phyloP scores from a whole-genome alignment of 2,888 invertebrate genomes.

The Morpho helenor region DNA sequence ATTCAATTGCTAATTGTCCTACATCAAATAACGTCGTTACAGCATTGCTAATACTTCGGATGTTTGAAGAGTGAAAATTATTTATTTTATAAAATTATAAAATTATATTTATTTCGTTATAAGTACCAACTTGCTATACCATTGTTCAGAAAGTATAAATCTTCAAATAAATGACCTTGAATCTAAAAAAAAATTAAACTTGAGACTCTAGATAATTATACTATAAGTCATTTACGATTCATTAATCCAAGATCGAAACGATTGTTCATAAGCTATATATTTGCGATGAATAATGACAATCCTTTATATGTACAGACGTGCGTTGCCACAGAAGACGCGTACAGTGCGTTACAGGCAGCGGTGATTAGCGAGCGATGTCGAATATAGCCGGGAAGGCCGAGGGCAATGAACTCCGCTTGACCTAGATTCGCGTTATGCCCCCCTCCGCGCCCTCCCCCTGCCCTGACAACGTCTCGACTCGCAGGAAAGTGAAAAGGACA shows the following conservation, averaged over 20 bases:
- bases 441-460: slow-evolving; percentile 27
- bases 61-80: no score
- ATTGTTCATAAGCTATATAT: no score
- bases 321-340: slow-evolving; percentile 30
- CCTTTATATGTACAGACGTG: background rate
- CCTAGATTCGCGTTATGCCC: slow-evolving; percentile 59
- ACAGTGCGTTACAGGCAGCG: slow-evolving; percentile 39
- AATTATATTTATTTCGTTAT: no score
- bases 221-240: background rate
- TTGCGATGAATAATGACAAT: no score
- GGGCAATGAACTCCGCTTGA: slow-evolving; percentile 78
- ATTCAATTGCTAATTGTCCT: slow-evolving; percentile 22
- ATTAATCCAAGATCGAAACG: background rate
- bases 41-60: no score
- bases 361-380: slow-evolving; percentile 68
- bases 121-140: no score
- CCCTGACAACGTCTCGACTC: slow-evolving; percentile 34
- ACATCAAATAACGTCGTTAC: slow-evolving; percentile 10
- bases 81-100: no score
- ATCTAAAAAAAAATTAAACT: no score
- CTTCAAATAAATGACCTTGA: no score
- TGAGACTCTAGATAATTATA: no score
- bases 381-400: slow-evolving; percentile 79
- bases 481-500: slow-evolving; percentile 72
- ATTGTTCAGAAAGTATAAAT: no score